Conservation (phyloP, 2,797 vertebrate genomes). For the Malurus splendens region DNA sequence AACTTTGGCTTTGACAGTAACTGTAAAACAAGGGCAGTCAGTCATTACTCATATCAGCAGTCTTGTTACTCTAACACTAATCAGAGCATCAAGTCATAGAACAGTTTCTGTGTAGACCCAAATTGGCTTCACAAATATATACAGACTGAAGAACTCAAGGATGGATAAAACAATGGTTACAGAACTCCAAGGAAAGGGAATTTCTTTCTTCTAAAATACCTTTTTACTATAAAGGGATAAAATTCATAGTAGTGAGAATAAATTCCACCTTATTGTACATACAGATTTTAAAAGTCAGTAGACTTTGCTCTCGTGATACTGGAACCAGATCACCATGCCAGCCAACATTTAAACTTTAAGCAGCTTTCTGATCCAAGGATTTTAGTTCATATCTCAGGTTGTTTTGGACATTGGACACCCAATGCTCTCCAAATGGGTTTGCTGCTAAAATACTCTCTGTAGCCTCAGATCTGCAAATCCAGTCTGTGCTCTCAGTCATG, state of each 20-base stretch:
- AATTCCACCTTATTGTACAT: not conserved
- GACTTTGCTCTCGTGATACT: not conserved
- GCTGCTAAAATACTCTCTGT: not conserved
- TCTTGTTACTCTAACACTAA: not conserved
- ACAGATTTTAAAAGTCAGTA: not conserved
- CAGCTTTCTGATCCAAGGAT: not conserved
- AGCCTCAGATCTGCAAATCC: not conserved
- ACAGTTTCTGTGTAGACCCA: not conserved
- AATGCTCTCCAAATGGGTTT: not conserved
- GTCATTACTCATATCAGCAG: not conserved
- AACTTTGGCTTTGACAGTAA: slow-evolving; percentile 94
- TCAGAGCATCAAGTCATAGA: not conserved
- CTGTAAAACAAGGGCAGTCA: slow-evolving; percentile 65
- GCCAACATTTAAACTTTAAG: not conserved
- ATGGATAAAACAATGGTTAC: not conserved
- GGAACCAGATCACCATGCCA: not conserved
- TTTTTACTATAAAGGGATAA: not conserved
- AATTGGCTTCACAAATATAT: not conserved
- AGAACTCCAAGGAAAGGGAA: not conserved
- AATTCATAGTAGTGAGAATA: not conserved
- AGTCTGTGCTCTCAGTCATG: not conserved
- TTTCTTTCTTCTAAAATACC: not conserved
- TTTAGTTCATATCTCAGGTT: not conserved
- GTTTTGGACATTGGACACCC: not conserved
- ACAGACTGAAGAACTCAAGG: not conserved